Evolutionary conservation across 2,113 vertebrate genomes (phyloP), one percentile per base, ranked within the genome.

Genomic region (Ceratotherium simum): DNA sequence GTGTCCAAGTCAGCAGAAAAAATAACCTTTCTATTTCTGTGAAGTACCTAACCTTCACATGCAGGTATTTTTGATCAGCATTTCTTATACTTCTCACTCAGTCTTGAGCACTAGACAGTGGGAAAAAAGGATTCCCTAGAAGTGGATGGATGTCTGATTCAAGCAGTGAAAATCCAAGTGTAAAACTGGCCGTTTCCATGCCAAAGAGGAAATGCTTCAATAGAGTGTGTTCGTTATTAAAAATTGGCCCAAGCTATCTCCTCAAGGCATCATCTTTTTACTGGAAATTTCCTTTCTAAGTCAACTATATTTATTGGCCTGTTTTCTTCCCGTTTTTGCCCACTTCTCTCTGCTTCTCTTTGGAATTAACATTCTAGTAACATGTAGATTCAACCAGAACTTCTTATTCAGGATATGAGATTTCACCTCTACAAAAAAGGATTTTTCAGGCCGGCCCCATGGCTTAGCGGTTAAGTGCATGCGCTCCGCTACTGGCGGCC

Each of bases 311-410:
- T 78, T 79, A 83, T 39, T 73, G 33, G 6, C 4, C 82, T 60
- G 8, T 46, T 92, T 80, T 36, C 4, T 86, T 86, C 5, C 39
- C 23, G 8, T 23, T 88, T 95, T 84, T 64, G 16, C n/a, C 72
- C 93, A 60, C 6, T 79, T 83, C 39, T 80, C 11, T 13, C 58
- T 81, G 13, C 13, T 23, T 82, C 39, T 42, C 10, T 23, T 94
- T 94, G 62, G 72, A 95, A 81, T 93, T 76, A 91, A 51, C 8
- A 88, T 93, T 82, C 60, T 56, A 79, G n/a, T 73, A 90, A 82
- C 18, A 78, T 23, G 56, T 89, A 89, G n/a, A 89, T 72, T 97
- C 33, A 93, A 62, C 6, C 31, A 82, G 11, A 93, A 78, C 8
- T 48, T 95, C 64, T 96, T 58, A 85, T 25, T 17, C 54, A 91